A percentile compares a stretch with the other conserved stretches of the same genome.
Evolutionary conservation across 92 coral and sea anemone genomes (phyloP).

Genomic region (Epizoanthus scotinus): DNA sequence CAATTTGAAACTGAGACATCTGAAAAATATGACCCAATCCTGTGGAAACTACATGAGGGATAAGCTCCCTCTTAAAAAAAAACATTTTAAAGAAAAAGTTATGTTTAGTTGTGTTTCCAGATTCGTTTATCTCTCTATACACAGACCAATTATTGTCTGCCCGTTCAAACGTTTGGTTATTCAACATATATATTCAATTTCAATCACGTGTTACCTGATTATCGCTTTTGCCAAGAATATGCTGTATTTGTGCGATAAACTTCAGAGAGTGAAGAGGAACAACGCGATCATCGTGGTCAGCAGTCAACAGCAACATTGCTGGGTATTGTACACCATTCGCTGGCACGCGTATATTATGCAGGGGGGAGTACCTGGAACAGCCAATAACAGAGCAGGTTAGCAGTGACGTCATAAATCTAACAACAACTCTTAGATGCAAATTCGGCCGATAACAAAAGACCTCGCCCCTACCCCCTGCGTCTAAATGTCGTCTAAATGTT

Average conservation of each 20-base stretch:
- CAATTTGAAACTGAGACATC: too few species aligned
- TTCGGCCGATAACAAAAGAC: too few species aligned
- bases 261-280: slow-evolving; percentile 96
- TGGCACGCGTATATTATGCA: slow-evolving; percentile 86
- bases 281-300: slow-evolving; percentile 99
- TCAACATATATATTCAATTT: background rate
- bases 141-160: too few species aligned
- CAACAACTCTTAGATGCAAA: background rate
- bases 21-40: too few species aligned
- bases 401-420: background rate
- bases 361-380: slow-evolving; percentile 84
- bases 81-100: too few species aligned
- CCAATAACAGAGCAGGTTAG: background rate
- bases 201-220: slow-evolving; percentile 67
- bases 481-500: too few species aligned
- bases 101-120: too few species aligned
- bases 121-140: too few species aligned
- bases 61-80: too few species aligned
- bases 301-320: slow-evolving; percentile 86
- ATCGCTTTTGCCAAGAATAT: slow-evolving; percentile 71
- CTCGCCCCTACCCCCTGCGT: too few species aligned
- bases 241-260: slow-evolving; percentile 89
- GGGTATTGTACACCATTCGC: slow-evolving; percentile 94
- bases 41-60: too few species aligned
- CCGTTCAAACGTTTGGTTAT: too few species aligned